Evolutionary conservation across 2,888 invertebrate species (phyloP).

Genomic region (Cerastis leucographa): DNA sequence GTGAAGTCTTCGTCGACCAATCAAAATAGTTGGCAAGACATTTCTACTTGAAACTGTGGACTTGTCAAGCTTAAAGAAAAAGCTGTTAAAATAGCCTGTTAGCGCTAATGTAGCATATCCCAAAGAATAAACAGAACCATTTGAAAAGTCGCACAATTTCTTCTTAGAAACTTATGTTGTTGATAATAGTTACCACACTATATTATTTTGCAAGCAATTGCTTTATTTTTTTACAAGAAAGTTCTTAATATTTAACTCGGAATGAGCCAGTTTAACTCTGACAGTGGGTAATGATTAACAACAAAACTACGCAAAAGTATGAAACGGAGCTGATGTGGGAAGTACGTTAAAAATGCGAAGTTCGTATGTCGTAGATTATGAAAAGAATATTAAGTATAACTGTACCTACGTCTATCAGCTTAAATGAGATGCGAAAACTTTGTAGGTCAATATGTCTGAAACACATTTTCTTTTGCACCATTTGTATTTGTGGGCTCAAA

Average conservation of each 20-base stretch:
- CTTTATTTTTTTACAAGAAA: neutral
- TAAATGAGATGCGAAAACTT: no score
- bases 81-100: neutral
- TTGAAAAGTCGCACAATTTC: neutral
- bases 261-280: constrained; percentile 12
- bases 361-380: constrained; percentile 16
- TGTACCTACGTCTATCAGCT: neutral
- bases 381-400: constrained; percentile 20
- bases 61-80: constrained; percentile 1
- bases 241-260: neutral
- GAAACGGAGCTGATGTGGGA: constrained; percentile 4
- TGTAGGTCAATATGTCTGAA: neutral
- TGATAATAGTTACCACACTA: neutral
- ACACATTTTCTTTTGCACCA: constrained; percentile 22
- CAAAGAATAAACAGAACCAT: neutral
- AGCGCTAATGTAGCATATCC: neutral
- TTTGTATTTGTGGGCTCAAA: constrained; percentile 1
- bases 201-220: neutral
- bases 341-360: constrained; percentile 32
- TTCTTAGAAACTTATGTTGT: neutral
- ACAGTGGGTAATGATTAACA: neutral
- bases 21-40: neutral
- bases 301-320: neutral
- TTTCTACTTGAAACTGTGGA: neutral
- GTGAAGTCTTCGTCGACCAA: neutral